Evolutionary conservation across 2,113 vertebrate genomes (phyloP).

Genomic region (Centropus unirufus): DNA sequence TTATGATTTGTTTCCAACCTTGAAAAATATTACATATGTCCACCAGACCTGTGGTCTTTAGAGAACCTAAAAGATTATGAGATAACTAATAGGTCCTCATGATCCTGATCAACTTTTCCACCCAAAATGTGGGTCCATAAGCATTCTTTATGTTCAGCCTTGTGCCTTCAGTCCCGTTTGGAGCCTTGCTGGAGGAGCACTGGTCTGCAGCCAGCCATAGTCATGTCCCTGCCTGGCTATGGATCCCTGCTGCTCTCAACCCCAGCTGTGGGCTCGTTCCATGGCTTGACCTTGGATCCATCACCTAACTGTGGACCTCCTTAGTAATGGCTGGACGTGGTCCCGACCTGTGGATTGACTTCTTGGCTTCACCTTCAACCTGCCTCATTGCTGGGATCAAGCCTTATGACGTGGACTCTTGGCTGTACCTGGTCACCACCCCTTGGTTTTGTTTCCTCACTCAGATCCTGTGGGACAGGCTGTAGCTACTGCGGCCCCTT

Average conservation of each 20-base stretch:
- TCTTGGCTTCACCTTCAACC: neutral
- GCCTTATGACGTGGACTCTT: neutral
- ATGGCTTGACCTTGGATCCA: neutral
- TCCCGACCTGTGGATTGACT: neutral
- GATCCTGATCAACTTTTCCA: neutral
- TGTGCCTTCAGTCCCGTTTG: neutral
- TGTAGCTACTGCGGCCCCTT: neutral
- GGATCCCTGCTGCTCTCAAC: neutral
- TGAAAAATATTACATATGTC: neutral
- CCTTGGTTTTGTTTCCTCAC: neutral
- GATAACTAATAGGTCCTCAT: neutral
- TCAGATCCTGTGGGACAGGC: neutral
- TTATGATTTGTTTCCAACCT: neutral
- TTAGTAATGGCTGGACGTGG: neutral
- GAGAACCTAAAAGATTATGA: neutral
- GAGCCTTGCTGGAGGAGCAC: neutral
- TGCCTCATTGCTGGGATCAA: neutral
- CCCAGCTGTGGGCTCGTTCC: too few relatives aligned
- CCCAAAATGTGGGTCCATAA: neutral
- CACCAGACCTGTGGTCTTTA: neutral
- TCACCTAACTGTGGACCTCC: neutral
- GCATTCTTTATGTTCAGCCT: neutral
- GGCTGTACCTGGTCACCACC: neutral
- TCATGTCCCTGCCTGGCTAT: neutral
- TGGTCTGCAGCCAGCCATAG: neutral